Evolutionary conservation across 1,140 invertebrate genomes (phyloP).

Genomic region (Tetramorium simillimum): DNA sequence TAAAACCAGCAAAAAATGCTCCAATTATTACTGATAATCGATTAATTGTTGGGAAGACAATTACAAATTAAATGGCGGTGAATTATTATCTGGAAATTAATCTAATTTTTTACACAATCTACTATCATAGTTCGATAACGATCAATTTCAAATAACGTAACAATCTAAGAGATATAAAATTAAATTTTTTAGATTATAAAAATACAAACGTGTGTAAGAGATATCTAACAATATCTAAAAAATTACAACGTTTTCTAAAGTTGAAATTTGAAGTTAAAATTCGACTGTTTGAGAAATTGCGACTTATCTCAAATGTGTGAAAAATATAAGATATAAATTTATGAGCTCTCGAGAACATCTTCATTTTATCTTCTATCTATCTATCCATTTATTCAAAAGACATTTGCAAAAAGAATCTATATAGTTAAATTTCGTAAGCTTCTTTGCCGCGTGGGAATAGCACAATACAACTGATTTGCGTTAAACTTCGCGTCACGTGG

Average conservation of each 20-base stretch:
- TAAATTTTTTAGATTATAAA: too few relatives aligned
- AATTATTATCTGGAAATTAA: background rate
- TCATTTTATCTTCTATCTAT: too few relatives aligned
- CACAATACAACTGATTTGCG: background rate
- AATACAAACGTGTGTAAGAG: background rate
- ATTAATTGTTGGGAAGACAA: background rate
- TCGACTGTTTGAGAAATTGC: background rate
- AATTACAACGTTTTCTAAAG: background rate
- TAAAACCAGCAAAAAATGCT: background rate
- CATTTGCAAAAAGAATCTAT: too few relatives aligned
- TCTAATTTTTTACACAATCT: background rate
- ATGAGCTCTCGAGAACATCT: too few relatives aligned
- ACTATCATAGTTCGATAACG: background rate
- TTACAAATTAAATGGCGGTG: background rate
- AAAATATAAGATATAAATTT: too few relatives aligned
- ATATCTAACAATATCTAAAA: background rate
- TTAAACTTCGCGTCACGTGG: background rate
- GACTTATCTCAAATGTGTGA: background rate
- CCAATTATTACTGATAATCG: background rate
- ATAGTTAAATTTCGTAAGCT: background rate
- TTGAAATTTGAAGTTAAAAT: background rate
- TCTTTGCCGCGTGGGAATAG: background rate
- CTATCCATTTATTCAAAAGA: too few relatives aligned
- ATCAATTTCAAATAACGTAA: background rate
- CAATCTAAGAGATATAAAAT: background rate